Evolutionary conservation across 2,113 vertebrate genomes (phyloP).

Genomic region (Ellobius talpinus): DNA sequence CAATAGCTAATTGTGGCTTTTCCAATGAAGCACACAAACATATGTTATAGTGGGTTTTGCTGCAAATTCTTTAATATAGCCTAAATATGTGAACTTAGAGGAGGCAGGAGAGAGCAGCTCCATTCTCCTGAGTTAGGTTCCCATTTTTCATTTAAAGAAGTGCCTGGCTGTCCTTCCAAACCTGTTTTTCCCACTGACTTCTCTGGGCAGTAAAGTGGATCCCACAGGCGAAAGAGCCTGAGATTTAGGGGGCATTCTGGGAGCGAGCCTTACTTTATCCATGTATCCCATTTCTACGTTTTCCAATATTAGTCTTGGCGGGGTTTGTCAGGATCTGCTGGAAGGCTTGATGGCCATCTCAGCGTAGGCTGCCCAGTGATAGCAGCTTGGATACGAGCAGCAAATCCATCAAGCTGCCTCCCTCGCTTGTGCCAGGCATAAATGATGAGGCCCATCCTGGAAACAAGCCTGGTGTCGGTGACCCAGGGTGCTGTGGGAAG

Average conservation of each 20-base stretch:
- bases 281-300: background rate
- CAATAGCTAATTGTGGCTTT: background rate
- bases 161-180: background rate
- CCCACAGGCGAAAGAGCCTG: background rate
- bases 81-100: background rate
- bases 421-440: accelerated
- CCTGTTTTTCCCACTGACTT: constrained; percentile 17
- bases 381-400: background rate
- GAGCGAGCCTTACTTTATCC: constrained; percentile 14
- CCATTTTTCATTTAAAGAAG: constrained; percentile 34
- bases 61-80: background rate
- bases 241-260: background rate
- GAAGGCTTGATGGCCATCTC: background rate
- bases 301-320: constrained; percentile 16
- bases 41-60: background rate
- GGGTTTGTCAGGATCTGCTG: background rate
- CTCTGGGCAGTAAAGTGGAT: background rate
- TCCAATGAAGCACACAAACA: background rate
- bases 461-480: accelerated
- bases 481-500: accelerated
- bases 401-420: background rate
- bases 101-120: background rate
- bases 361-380: accelerated
- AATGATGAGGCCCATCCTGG: background rate
- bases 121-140: background rate